phyloP scores from a whole-genome alignment of 2,888 invertebrate species.

The Microplitis manilae region DNA sequence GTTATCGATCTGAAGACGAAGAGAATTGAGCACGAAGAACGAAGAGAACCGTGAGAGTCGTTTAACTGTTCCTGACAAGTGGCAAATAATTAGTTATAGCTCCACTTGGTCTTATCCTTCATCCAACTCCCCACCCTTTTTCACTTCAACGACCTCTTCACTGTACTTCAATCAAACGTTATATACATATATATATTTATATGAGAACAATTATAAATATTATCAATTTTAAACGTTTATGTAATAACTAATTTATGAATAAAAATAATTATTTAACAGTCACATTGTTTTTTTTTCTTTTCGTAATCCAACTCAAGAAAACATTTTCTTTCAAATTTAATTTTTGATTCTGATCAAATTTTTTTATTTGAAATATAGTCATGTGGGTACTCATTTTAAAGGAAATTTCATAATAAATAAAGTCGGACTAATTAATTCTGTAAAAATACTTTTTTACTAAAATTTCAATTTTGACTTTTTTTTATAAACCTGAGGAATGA shows the following conservation, averaged over 20 bases:
- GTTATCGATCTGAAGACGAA: slow-evolving; percentile 42
- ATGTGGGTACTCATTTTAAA: too few relatives aligned
- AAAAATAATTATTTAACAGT: neutral
- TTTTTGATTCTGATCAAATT: too few relatives aligned
- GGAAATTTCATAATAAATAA: too few relatives aligned
- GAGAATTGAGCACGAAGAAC: neutral
- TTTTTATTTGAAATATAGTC: too few relatives aligned
- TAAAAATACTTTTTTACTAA: too few relatives aligned
- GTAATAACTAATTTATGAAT: neutral
- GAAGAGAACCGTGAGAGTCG: slow-evolving; percentile 38
- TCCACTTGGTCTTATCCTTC: slow-evolving; percentile 23
- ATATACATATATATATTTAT: neutral
- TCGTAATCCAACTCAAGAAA: neutral
- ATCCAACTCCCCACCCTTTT: slow-evolving; percentile 8
- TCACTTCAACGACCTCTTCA: slow-evolving; percentile 11
- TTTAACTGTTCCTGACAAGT: slow-evolving; percentile 50
- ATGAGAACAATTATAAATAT: neutral
- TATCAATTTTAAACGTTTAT: too few relatives aligned
- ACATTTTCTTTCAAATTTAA: too few relatives aligned
- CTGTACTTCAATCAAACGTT: neutral
- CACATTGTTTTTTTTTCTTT: neutral
- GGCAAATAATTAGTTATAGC: slow-evolving; percentile 47
- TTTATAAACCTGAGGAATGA: too few relatives aligned
- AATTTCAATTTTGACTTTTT: too few relatives aligned
- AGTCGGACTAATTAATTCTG: too few relatives aligned